Percentiles rank a stretch among this genome's conserved stretches.
These are phyloP conservation scores for Cladopsammia gracilis DNA, from an alignment of 64 coral and sea anemone genomes.

Conservation along the genomic window DNA sequence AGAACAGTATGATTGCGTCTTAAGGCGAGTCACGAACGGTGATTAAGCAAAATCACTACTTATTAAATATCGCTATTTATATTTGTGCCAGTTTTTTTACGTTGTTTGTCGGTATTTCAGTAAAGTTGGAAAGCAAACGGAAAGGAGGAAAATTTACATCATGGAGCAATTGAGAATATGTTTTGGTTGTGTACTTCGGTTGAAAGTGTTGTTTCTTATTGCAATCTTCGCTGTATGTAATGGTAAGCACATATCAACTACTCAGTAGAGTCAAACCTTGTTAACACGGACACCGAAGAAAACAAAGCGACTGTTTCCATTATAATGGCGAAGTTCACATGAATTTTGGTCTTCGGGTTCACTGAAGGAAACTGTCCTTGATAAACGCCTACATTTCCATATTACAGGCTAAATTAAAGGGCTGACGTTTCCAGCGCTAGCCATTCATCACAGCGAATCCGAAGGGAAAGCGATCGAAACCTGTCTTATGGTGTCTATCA, in stretches of 20 bases:
- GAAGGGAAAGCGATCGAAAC: too few relatives aligned
- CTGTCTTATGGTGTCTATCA: too few relatives aligned
- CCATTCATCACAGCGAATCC: too few relatives aligned
- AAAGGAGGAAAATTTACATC: background rate
- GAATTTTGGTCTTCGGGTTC: too few relatives aligned
- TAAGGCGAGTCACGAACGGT: background rate
- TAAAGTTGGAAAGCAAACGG: background rate
- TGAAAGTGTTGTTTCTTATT: background rate
- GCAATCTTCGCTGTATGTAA: background rate
- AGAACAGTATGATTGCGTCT: background rate
- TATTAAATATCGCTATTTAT: slow-evolving; percentile 30
- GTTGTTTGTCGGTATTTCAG: background rate
- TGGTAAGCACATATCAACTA: background rate
- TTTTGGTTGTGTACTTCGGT: background rate
- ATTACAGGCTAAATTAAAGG: too few relatives aligned
- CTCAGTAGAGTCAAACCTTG: too few relatives aligned
- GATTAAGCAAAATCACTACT: background rate
- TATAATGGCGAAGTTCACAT: background rate
- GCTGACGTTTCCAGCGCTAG: too few relatives aligned
- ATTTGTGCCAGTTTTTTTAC: background rate
- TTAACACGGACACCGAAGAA: background rate
- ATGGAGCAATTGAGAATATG: slow-evolving; percentile 1
- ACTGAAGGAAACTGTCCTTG: too few relatives aligned
- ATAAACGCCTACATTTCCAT: too few relatives aligned
- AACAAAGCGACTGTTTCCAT: background rate